A percentile compares a stretch with the other conserved stretches of the same genome.
These are phyloP conservation scores for Pollachius pollachius DNA, from an alignment of 2,113 vertebrate genomes.

Conservation along the genomic window DNA sequence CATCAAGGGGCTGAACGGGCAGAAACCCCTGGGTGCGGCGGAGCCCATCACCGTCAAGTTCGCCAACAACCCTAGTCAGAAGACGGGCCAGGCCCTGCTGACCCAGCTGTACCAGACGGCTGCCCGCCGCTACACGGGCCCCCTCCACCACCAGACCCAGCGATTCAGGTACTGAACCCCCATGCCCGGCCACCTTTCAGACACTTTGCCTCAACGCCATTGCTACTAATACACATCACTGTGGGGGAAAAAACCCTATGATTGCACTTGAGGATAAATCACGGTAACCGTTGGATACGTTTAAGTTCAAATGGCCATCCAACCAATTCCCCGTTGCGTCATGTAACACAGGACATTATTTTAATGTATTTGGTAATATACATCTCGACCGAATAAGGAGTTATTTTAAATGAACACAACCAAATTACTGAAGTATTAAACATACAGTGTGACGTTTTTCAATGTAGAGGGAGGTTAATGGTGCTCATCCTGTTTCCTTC, in stretches of 20 bases:
- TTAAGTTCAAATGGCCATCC: conserved; percentile 16
- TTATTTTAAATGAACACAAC: not conserved
- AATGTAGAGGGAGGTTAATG: conserved; percentile 48
- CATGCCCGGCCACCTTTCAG: conserved; percentile 3
- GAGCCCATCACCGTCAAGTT: conserved; percentile 98
- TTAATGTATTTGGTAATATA: conserved; percentile 12
- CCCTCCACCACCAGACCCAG: conserved; percentile 91
- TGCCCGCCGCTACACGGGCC: conserved; percentile 86
- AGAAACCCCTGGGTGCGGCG: conserved; percentile 87
- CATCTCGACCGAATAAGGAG: not conserved
- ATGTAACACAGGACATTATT: conserved; percentile 12
- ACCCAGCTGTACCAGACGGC: conserved; percentile 93
- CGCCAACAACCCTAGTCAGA: conserved; percentile 96
- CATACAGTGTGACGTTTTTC: conserved; percentile 19
- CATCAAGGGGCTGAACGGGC: conserved; percentile 93
- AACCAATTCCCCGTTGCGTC: conserved; percentile 13
- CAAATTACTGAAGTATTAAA: conserved; percentile 27
- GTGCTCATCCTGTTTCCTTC: conserved; percentile 52
- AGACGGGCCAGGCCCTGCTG: conserved; percentile 90
- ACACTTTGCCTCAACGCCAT: conserved; percentile 13
- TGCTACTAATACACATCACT: conserved; percentile 8
- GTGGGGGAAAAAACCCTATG: conserved; percentile 11
- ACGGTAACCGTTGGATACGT: not conserved
- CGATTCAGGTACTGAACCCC: conserved; percentile 86
- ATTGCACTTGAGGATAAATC: not conserved